Base-by-base conservation (phyloP, 64 coral and sea anemone genomes). In the Actinia equina region DNA sequence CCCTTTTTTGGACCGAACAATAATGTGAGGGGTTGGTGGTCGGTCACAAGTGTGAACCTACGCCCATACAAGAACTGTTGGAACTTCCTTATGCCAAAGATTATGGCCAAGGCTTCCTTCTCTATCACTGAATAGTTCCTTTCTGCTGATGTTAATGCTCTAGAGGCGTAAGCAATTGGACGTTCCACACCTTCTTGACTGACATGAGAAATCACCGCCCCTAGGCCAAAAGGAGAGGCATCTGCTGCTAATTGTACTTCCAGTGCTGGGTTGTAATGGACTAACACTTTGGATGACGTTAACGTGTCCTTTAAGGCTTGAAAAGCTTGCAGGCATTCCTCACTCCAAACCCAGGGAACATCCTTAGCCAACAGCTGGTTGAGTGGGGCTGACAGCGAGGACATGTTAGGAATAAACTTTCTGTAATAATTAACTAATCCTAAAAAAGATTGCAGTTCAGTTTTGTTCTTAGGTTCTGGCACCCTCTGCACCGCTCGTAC, bases 361-460 rank as follows among this genome's bases (percentile, higher is more conserved):
- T 88, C 52, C 53, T 88, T 88, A 37, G 77, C 19, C 7, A 88
- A 30, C 16, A 81, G 57, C 11, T 88, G 52, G 27, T 78, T 88
- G 2, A 88, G 57, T 80, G 87, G 74, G 37, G n/a, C 60, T 4
- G 43, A 25, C 55, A 88, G 5, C 25, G 52, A 54, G 27, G 87
- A 81, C 87, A 88, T 60, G 2, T 59, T 88, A 16, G 76, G 77
- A 60, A 80, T 80, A 88, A 88, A 88, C 25, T 88, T 88, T 3
- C 87, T n/a, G 77, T 88, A 88, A 52, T 88, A 88, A n/a, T n/a
- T n/a, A 7, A 59, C 87, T 53, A 88, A 77, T 43, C 74, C 87
- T 11, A 81, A 67, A 81, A 88, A 88, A 0, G 53, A 81, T 30
- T 80, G 86, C 3, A 88, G 12, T 76, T 88, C 74, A 23, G 17